Conservation (phyloP, 2,113 vertebrate genomes). For the Ciconia stormi region DNA sequence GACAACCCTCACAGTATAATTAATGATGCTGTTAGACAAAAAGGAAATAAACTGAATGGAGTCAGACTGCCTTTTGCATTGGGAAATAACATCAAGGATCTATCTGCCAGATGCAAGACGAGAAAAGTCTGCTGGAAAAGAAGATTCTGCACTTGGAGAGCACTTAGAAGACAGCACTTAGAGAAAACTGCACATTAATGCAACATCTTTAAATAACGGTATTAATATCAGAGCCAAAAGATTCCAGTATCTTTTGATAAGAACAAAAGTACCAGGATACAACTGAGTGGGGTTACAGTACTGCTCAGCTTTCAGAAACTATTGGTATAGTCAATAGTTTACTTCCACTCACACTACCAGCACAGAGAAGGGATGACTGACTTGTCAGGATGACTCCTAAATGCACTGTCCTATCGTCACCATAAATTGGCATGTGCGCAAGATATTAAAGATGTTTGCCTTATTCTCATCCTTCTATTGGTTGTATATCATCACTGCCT, state of each 20-base stretch:
- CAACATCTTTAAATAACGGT: not conserved
- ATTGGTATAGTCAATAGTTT: not conserved
- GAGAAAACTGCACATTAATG: not conserved
- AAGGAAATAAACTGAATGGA: conserved; percentile 12
- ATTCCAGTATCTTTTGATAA: not conserved
- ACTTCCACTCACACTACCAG: not conserved
- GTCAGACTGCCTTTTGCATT: not conserved
- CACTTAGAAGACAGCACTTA: not conserved
- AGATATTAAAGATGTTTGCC: not conserved
- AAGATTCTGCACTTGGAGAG: not conserved
- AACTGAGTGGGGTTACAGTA: not conserved
- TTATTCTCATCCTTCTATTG: not conserved
- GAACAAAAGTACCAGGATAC: not conserved
- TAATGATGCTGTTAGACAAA: not conserved
- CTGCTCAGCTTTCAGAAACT: not conserved
- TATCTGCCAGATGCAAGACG: not conserved
- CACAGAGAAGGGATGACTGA: not conserved
- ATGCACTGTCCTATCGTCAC: accelerated
- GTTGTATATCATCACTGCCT: not conserved
- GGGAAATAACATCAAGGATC: conserved; percentile 1
- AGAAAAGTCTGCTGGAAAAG: not conserved
- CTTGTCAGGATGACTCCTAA: not conserved
- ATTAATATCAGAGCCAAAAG: not conserved
- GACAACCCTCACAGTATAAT: not conserved
- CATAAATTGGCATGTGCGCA: not conserved